Evolutionary conservation across 2,797 vertebrate species (phyloP).

Genomic region (Steatocranus sp.): DNA sequence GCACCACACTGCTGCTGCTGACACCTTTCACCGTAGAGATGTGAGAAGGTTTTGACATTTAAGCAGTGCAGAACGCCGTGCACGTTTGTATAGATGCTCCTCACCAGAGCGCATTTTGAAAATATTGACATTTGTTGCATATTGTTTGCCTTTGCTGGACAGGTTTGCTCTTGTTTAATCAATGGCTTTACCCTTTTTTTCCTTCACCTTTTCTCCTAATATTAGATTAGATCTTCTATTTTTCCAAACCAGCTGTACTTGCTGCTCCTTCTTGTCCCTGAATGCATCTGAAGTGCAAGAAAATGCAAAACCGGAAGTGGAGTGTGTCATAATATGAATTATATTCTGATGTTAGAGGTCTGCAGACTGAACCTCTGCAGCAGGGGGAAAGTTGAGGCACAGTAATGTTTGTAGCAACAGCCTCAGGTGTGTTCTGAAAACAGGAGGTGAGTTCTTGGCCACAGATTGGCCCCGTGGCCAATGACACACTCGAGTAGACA

Average conservation of each 20-base stretch:
- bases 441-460: not conserved
- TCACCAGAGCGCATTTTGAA: not conserved
- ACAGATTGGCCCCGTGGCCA: not conserved
- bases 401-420: not conserved
- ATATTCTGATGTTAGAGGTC: not conserved
- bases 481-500: not conserved
- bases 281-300: not conserved
- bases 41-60: not conserved
- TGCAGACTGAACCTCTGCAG: not conserved
- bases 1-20: not conserved
- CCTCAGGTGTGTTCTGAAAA: not conserved
- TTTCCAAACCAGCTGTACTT: not conserved
- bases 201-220: not conserved
- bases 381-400: not conserved
- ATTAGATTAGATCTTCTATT: not conserved
- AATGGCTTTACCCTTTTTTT: not conserved
- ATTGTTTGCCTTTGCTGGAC: conserved; percentile 13
- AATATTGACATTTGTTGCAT: conserved; percentile 1
- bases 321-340: not conserved
- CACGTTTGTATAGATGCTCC: not conserved
- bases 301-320: not conserved
- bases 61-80: not conserved
- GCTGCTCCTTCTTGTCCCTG: not conserved
- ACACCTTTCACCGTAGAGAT: not conserved
- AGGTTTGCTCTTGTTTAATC: conserved; percentile 34